Base-by-base conservation (phyloP, 2,888 invertebrate species). In the Atrina japonica region DNA sequence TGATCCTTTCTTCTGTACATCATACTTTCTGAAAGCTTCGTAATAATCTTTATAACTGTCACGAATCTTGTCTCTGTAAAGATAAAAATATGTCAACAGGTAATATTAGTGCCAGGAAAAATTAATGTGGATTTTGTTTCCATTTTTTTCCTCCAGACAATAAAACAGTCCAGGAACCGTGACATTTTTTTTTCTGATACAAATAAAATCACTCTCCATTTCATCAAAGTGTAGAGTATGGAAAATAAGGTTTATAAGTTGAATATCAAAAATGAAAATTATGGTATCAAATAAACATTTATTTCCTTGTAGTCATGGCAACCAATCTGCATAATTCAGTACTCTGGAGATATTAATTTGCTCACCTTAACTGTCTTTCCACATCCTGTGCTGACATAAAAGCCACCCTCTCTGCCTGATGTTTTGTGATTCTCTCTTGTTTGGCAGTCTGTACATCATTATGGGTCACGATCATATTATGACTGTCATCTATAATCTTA, bases 21-120 rank as follows among this genome's bases (percentile, higher is more conserved):
- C 89, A 66, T 87, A 88, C 64, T 84, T 85, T 53, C 81, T 81
- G 79, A 89, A 89, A 0, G 89, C 88, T 50, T 79, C 79, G 66
- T 88, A 82, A 73, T 86, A 83, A 67, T 88, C 86, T 25, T 75
- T 67, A 66, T 87, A 88, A 35, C 83, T 80, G 70, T 88, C 88
- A 40, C 88, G 75, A 18, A 89, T 84, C 66, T 85, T 83, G 68
- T 88, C 88, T 70, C 89, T 89, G 76, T 23, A 80, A 77, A 53
- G n/a, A n/a, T n/a, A n/a, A n/a, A n/a, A n/a, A n/a, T n/a, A n/a
- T n/a, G n/a, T n/a, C n/a, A n/a, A n/a, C n/a, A n/a, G n/a, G n/a
- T n/a, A n/a, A n/a, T n/a, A n/a, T n/a, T n/a, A n/a, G n/a, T n/a
- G n/a, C n/a, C n/a, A n/a, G n/a, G n/a, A n/a, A n/a, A n/a, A n/a